Base-by-base conservation (phyloP, 2,888 invertebrate genomes). In the Gari tellinella region DNA sequence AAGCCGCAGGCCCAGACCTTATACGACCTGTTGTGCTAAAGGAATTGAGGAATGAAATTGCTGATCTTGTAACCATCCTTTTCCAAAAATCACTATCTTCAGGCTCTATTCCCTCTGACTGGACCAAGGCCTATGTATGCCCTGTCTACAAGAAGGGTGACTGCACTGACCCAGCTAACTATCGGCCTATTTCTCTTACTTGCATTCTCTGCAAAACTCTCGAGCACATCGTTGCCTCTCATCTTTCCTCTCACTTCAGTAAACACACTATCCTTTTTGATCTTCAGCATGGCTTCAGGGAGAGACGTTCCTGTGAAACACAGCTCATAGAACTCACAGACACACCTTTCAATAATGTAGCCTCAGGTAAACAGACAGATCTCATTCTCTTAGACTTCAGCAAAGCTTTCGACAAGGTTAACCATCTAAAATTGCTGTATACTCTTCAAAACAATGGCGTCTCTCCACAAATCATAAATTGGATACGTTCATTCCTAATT, bases 351-450 rank as follows among this genome's bases (percentile, higher is more conserved):
- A 51, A 43, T 23, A 66, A 60, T n/a, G 0, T 38, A 0, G 17
- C 52, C 1, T n/a, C n/a, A 40, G 56, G 56, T 49, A 52, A 66
- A 31, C 66, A 66, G 23, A 66, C 58, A 37, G 63, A 63, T 19
- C 37, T 61, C 10, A 41, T 61, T 15, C 45, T 66, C 0, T 17
- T 66, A 10, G 62, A 68, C 17, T 62, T 68, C 7, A 61, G 61
- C n/a, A 41, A 68, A 31, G 62, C 62, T 2, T 61, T 56, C 26
- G 56, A 62, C 26, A 62, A 68, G 40, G 55, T 68, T 1, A 68
- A 62, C 56, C 62, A 68, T n/a, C 56, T 51, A 2, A 62, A 68
- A 41, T 49, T 68, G 17, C 49, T 68, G 0, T 26, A 31, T 37
- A 56, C 17, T 25, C 43, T 68, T 2, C 56, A 61, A 21, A 31